Conservation (phyloP, 2,113 vertebrate species). For the Pluvialis apricaria region DNA sequence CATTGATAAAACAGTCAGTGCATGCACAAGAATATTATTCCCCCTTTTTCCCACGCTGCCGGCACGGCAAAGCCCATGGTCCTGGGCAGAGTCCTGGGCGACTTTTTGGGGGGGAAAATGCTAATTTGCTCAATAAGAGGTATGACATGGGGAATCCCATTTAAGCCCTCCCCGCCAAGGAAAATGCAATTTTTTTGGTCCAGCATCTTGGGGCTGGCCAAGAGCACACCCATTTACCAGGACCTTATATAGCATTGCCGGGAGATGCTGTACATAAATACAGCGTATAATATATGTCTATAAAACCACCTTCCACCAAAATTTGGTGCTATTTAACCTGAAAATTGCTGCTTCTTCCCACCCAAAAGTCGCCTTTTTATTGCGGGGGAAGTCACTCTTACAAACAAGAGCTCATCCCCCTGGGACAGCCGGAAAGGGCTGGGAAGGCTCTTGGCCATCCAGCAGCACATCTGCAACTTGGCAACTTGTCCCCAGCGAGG, state of each 20-base stretch:
- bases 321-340: not conserved
- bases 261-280: not conserved
- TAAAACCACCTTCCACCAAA: not conserved
- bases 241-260: not conserved
- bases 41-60: not conserved
- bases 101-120: not conserved
- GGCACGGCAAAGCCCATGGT: not conserved
- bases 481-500: not conserved
- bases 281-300: not conserved
- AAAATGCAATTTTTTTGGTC: not conserved
- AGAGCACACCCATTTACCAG: not conserved
- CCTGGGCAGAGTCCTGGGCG: accelerated
- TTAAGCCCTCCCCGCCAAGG: not conserved
- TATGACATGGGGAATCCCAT: not conserved
- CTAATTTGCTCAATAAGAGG: not conserved
- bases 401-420: not conserved
- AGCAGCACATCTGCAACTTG: accelerated
- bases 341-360: not conserved
- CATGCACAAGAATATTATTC: not conserved
- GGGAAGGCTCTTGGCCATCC: not conserved
- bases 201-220: not conserved
- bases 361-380: accelerated
- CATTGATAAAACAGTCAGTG: not conserved
- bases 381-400: not conserved
- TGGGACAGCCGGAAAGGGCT: not conserved